These are phyloP conservation scores for Podiceps cristatus DNA, from an alignment of 2,113 vertebrate genomes.

Conservation along the genomic window DNA sequence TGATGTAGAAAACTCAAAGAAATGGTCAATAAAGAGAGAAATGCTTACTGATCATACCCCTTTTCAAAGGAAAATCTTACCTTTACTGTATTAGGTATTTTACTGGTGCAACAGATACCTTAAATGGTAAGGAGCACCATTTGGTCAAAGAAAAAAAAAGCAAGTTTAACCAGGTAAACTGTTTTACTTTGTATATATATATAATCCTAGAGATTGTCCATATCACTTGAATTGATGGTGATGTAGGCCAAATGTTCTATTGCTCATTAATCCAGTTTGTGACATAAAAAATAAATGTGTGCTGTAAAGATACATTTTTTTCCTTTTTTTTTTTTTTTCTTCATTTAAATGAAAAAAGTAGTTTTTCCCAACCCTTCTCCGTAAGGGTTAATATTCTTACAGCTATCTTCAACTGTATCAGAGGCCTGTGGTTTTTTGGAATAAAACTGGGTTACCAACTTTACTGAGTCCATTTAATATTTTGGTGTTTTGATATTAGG, in stretches of 20 bases:
- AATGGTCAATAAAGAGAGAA: not conserved
- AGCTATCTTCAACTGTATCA: not conserved
- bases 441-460: not conserved
- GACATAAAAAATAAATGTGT: not conserved
- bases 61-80: not conserved
- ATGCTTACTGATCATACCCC: not conserved
- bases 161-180: not conserved
- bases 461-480: not conserved
- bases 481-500: not conserved
- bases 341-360: not conserved
- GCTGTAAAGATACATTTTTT: not conserved
- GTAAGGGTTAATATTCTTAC: not conserved
- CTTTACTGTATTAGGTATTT: not conserved
- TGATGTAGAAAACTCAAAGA: conserved; percentile 18
- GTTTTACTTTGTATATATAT: not conserved
- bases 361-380: not conserved
- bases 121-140: not conserved
- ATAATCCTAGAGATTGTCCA: not conserved
- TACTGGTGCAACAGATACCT: not conserved
- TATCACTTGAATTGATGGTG: not conserved
- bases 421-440: not conserved
- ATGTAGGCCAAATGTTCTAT: not conserved
- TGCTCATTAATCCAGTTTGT: not conserved
- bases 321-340: not conserved
- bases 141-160: not conserved